Evolutionary conservation across 2,797 vertebrate genomes (phyloP), one percentile per base, ranked within the genome.

Genomic region (Myoxocephalus aenaeus): DNA sequence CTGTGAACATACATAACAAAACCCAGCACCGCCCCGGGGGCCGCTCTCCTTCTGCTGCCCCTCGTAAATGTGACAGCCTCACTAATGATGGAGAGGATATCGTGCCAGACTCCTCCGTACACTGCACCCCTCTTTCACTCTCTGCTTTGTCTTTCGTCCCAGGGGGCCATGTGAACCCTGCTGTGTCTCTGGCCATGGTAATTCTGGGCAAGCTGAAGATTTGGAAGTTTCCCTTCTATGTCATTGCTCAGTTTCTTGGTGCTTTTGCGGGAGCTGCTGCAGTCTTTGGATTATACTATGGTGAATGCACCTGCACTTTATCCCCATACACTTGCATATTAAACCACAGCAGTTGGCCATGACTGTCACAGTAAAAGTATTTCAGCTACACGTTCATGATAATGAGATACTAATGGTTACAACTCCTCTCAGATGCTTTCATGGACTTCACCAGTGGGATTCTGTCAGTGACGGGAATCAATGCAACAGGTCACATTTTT

Each of bases 131-230:
- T 73, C 65, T 56, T 64, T 82, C 67, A 73, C 75, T 58, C 72
- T 81, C 42, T 82, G 73, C 80, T 89, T 86, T 89, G 86, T 90
- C 68, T 58, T 77, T 51, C 50, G 7, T 85, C 87, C 82, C 90
- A 93, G 98, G 98, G 67, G 98, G 97, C 54, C 93, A 94, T 7
- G 92, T 94, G 78, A 94, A 94, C 88, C 93, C 98, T 40, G 98
- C 98, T 0, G 97, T 99, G 78, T 97, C 98, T 63, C 96, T 99
- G 80, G 97, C 98, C 59, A 97, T 99, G 98, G 97, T 97, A 65
- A 88, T 98, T 81, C 94, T 97, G 82, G 97, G 98, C 77, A 96
- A 96, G 90, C 94, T 98, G 93, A 96, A 96, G 87, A 96, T 98
- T 94, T 96, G 91, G 93, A 99, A 98, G 92, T 96, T 99, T 75